Percentiles rank a stretch among this genome's conserved stretches.
These are phyloP conservation scores for Drosophila peninsularis DNA, from an alignment of 2,888 invertebrate genomes.

Conservation along the genomic window DNA sequence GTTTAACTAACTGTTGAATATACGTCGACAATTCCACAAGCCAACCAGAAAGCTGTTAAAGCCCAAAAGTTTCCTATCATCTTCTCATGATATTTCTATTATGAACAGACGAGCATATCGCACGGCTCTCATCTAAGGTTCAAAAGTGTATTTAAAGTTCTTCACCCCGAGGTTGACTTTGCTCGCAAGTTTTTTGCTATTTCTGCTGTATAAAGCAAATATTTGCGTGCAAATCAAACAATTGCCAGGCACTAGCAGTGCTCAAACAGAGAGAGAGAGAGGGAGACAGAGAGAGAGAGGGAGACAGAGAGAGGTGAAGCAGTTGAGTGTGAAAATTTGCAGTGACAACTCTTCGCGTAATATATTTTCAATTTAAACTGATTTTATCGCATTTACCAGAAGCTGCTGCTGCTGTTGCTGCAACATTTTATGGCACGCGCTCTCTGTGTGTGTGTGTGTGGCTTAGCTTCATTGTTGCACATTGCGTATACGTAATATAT, in stretches of 20 bases:
- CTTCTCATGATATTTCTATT: background rate
- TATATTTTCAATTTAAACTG: conserved; percentile 67
- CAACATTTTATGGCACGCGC: conserved; percentile 26
- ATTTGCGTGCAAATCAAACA: conserved; percentile 27
- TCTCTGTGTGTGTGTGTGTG: background rate
- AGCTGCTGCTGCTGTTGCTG: conserved; percentile 43
- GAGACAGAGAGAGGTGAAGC: background rate
- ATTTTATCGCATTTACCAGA: conserved; percentile 70
- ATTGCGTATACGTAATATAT: conserved; percentile 73
- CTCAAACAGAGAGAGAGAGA: background rate
- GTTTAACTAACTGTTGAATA: background rate
- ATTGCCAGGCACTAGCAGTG: conserved; percentile 18
- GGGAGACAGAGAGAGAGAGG: no score
- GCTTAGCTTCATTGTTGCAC: conserved; percentile 70
- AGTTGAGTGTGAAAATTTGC: conserved; percentile 29
- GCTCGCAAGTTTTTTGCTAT: background rate
- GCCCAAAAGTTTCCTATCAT: background rate
- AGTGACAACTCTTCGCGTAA: conserved; percentile 48
- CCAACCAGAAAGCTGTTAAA: background rate
- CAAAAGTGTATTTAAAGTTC: conserved; percentile 5
- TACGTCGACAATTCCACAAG: background rate
- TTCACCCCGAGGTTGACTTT: background rate
- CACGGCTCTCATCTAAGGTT: background rate
- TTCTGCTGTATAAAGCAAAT: conserved; percentile 4
- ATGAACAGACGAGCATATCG: background rate